Evolutionary conservation across 2,113 vertebrate genomes (phyloP), one percentile per base, ranked within the genome.

Genomic region (Grus americana): DNA sequence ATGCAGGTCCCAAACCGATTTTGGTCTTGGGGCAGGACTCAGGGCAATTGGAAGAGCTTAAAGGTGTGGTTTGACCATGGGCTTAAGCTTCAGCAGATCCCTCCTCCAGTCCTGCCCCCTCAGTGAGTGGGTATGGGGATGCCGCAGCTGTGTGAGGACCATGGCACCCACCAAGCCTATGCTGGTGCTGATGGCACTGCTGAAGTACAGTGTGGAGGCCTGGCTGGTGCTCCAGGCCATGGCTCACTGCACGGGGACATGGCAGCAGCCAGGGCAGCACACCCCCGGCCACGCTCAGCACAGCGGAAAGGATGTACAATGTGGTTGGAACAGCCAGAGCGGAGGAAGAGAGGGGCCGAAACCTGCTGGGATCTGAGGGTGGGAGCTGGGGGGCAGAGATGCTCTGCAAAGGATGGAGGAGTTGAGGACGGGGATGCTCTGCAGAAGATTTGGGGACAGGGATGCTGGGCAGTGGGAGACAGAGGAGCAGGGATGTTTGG

Each of bases 121-220:
- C 24, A 9, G 50, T 0, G 1, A 21, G 66, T 0, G 8, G 82
- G 36, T 47, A 59, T 1, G 0, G 55, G 55, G 42, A 32, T 34
- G 29, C 50, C 5, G 4, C 10, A 4, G 21, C 26, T 19, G 0
- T 19, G 6, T 10, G 26, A 26, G 55, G n/a, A 47, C 13, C 0
- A 0, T 11, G n/a, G 59, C 29, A 22, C 76, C 32, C 70, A 34
- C 36, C 21, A 5, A 57, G 32, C 17, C 68, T 34, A 3, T 0
- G 6, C 15, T 27, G 22, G 58, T 32, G 6, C 15, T 27, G 22
- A 52, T 32, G 67, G 46, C 54, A 30, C 38, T 8, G 50, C 17
- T 50, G 38, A 21, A 27, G 38, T 4, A 4, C 10, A 5, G 15
- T 2, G 22, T 2, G 1, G 36, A 26, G 59, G 27, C 21, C 46